Evolutionary conservation across 2,888 invertebrate genomes (phyloP).

Genomic region (Smittia sp.): DNA sequence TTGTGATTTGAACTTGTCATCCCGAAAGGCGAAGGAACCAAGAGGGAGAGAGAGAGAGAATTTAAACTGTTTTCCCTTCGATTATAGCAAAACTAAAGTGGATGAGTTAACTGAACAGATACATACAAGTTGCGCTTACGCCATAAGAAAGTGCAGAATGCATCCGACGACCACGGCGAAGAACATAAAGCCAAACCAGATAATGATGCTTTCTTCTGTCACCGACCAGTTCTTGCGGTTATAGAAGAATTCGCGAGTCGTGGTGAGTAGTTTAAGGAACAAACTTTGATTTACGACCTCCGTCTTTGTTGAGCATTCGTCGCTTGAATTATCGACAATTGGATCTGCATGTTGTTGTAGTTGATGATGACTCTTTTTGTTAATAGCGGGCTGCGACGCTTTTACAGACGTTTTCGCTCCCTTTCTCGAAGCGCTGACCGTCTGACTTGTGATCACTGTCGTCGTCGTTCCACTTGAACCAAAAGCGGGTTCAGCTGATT

Average conservation of each 20-base stretch:
- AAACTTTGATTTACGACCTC: constrained; percentile 17
- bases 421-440: not conserved
- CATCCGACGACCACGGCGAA: constrained; percentile 28
- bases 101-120: not conserved
- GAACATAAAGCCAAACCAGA: constrained; percentile 35
- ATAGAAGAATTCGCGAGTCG: constrained; percentile 35
- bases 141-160: constrained; percentile 37
- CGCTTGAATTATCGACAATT: not conserved
- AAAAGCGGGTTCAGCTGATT: not conserved
- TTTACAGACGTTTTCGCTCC: not conserved
- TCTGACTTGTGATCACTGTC: constrained; percentile 9
- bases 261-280: constrained; percentile 38
- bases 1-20: too few relatives aligned
- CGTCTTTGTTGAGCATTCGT: constrained; percentile 9
- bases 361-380: constrained; percentile 25
- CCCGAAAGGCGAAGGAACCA: too few relatives aligned
- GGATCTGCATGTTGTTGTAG: not conserved
- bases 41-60: too few relatives aligned
- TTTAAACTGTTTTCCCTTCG: too few relatives aligned
- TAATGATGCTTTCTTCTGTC: constrained; percentile 34
- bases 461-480: not conserved
- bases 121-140: constrained; percentile 11
- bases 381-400: not conserved
- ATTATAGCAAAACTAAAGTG: too few relatives aligned
- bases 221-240: constrained; percentile 38